A percentile compares a stretch with the other conserved stretches of the same genome.
These are phyloP conservation scores for Drosophila sp. DNA, from an alignment of 1,140 invertebrate species.

Conservation along the genomic window DNA sequence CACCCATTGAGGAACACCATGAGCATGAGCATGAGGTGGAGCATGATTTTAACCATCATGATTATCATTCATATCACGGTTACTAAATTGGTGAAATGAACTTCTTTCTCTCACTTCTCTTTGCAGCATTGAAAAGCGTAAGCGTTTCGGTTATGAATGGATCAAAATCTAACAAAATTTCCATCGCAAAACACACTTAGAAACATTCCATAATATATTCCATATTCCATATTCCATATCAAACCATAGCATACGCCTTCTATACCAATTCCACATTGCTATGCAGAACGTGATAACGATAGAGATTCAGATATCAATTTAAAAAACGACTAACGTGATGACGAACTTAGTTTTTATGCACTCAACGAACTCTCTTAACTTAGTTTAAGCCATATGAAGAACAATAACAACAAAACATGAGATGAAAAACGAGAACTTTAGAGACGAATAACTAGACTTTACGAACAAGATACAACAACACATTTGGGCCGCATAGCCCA, in stretches of 20 bases:
- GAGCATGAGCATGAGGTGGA: slow-evolving; percentile 79
- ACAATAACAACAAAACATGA: slow-evolving; percentile 27
- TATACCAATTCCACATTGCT: slow-evolving; percentile 55
- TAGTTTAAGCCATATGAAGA: slow-evolving; percentile 73
- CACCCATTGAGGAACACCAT: slow-evolving; percentile 68
- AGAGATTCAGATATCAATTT: slow-evolving; percentile 73
- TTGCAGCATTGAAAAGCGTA: slow-evolving; percentile 78
- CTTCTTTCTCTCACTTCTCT: slow-evolving; percentile 73
- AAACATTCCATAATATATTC: slow-evolving; percentile 27
- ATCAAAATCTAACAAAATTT: slow-evolving; percentile 37
- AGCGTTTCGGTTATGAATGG: slow-evolving; percentile 59
- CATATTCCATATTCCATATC: slow-evolving; percentile 41
- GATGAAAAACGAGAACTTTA: slow-evolving; percentile 56
- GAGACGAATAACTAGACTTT: slow-evolving; percentile 60
- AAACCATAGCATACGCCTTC: slow-evolving; percentile 36
- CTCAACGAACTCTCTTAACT: slow-evolving; percentile 65
- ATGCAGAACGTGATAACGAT: slow-evolving; percentile 74
- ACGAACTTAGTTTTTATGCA: slow-evolving; percentile 66
- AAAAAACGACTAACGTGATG: slow-evolving; percentile 38
- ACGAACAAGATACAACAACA: slow-evolving; percentile 65
- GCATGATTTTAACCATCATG: slow-evolving; percentile 79
- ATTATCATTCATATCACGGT: slow-evolving; percentile 74
- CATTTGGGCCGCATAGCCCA: slow-evolving; percentile 65
- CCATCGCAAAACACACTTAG: slow-evolving; percentile 25
- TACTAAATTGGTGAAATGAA: slow-evolving; percentile 78